phyloP scores from a whole-genome alignment of 1,140 invertebrate genomes.

The Kradibia gibbosae region DNA sequence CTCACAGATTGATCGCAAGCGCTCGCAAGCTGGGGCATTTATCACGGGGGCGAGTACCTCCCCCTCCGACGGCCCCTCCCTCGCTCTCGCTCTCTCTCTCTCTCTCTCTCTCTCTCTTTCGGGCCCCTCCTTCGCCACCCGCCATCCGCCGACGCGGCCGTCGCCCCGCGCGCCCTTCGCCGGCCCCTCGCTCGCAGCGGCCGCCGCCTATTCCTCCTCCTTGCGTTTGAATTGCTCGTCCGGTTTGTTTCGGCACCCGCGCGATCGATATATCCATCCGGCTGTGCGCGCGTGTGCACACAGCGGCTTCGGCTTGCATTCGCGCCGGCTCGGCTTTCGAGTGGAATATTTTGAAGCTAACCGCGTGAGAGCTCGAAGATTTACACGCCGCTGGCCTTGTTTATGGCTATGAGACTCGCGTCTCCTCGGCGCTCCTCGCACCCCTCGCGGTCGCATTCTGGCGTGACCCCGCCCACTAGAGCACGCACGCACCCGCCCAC shows the following conservation, averaged over 20 bases:
- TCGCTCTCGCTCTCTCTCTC: too few species aligned
- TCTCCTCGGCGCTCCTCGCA: not conserved
- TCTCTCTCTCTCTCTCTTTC: not conserved
- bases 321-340: not conserved
- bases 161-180: not conserved
- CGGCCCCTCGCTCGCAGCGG: too few species aligned
- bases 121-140: not conserved
- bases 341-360: constrained; percentile 31
- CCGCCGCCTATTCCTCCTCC: not conserved
- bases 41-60: not conserved
- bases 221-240: constrained; percentile 7
- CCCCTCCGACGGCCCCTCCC: too few species aligned
- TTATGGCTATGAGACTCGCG: constrained; percentile 15
- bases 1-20: constrained; percentile 58
- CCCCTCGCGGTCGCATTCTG: not conserved
- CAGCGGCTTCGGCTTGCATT: not conserved
- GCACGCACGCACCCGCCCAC: not conserved
- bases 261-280: constrained; percentile 21
- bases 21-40: not conserved
- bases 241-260: not conserved
- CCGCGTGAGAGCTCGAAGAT: constrained; percentile 12
- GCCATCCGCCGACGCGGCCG: not conserved
- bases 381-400: constrained; percentile 23
- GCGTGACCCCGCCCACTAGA: not conserved
- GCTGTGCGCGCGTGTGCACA: constrained; percentile 7